Evolutionary conservation across 2,888 invertebrate genomes (phyloP), one percentile per base, ranked within the genome.

Genomic region (Ophion slaviceki): DNA sequence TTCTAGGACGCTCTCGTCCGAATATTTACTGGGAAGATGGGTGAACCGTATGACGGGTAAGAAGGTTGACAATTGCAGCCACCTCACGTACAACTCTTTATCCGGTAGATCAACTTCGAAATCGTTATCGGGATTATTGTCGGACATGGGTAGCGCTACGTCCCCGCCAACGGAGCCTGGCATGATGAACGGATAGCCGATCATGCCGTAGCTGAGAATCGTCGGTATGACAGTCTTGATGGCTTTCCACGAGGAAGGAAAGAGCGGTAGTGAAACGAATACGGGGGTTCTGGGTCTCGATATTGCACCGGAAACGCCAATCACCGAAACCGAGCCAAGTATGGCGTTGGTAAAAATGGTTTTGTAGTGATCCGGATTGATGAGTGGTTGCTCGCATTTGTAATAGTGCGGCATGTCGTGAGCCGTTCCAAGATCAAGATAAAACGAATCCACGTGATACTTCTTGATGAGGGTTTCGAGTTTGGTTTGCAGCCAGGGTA

Each of bases 161-260:
- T 98, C 98, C 0, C 98, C 99, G 0, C 99, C 99, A 0, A 99
- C 98, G 5, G 98, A 97, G 0, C 99, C 99, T 0, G 99, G 98
- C 95, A 99, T 96, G 66, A 99, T 96, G 90, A 99, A 99, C 0
- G 98, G 98, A 94, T 97, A 99, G 0, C 99, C 99, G 74, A 98
- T 96, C 32, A 99, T 96, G 0, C 99, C 98, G 88, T 99, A 97
- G 0, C 97, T 97, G 32, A 98, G 94, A 82, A 98, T 97, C 0
- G 98, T 97, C 0, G 99, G 98, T 89, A 99, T 97, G 0, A 99
- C 96, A 10, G 96, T 96, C 86, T 96, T 95, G 24, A 98, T 94
- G 0, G 98, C 98, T 75, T 96, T 96, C 99, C 99, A 99, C 0
- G 97, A 96, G 0, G 98, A 98, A 85, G 97, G 96, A 78, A 97